Evolutionary conservation across 2,888 invertebrate species (phyloP).

Genomic region (Lepidochrysops patricia): DNA sequence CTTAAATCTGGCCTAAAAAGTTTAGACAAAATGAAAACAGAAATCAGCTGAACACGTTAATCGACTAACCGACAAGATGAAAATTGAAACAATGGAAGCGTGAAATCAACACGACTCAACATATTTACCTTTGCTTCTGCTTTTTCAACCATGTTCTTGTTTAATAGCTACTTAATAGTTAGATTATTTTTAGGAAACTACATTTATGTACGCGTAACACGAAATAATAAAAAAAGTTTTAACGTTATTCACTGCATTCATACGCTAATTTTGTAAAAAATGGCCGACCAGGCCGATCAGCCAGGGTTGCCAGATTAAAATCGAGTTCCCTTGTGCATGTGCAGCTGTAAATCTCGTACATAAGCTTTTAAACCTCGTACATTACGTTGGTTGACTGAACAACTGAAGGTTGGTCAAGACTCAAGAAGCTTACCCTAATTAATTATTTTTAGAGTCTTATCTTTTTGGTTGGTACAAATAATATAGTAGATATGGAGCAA

Average conservation of each 20-base stretch:
- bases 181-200: background rate
- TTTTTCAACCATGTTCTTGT: slow-evolving; percentile 46
- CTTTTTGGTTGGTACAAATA: too few species aligned
- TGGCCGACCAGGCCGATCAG: background rate
- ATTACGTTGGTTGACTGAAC: too few species aligned
- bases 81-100: slow-evolving; percentile 49
- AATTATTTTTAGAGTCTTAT: too few species aligned
- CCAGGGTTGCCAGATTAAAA: too few species aligned
- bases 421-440: too few species aligned
- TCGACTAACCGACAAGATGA: slow-evolving; percentile 43
- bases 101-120: slow-evolving; percentile 20
- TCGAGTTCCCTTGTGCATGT: too few species aligned
- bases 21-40: background rate
- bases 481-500: too few species aligned
- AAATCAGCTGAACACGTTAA: slow-evolving; percentile 22
- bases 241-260: background rate
- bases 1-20: background rate
- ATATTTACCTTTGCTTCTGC: slow-evolving; percentile 45
- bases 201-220: background rate
- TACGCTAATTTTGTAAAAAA: background rate
- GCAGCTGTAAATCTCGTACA: too few species aligned
- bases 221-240: background rate
- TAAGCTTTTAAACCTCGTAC: too few species aligned
- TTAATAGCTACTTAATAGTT: background rate
- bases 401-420: too few species aligned